Conservation (phyloP, 2,888 invertebrate genomes). For the Conus canariensis region DNA sequence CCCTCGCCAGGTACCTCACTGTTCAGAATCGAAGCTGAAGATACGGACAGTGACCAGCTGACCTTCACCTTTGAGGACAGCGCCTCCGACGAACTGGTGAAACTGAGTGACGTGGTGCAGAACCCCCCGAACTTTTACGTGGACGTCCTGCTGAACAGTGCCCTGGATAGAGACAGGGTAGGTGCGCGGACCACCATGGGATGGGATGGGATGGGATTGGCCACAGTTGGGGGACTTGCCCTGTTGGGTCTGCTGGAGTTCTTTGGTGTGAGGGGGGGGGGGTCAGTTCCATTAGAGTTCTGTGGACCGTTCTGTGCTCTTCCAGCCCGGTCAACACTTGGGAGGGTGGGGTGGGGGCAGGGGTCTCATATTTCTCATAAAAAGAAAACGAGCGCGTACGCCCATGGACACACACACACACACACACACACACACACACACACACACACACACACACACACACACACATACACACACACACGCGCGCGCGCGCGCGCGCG, state of each 20-base stretch:
- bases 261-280: neutral
- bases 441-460: too few relatives aligned
- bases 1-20: neutral
- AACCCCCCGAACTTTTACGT: neutral
- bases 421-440: too few relatives aligned
- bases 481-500: too few relatives aligned
- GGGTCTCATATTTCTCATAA: too few relatives aligned
- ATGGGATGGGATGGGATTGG: neutral
- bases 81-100: neutral
- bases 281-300: too few relatives aligned
- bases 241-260: neutral
- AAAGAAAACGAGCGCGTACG: too few relatives aligned
- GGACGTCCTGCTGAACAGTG: neutral
- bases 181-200: neutral
- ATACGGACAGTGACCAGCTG: neutral
- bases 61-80: neutral
- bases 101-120: neutral
- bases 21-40: neutral
- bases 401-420: too few relatives aligned
- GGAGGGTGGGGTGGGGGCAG: too few relatives aligned
- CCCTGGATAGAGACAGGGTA: constrained; percentile 28
- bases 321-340: too few relatives aligned
- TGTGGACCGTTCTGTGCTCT: too few relatives aligned
- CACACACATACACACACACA: too few relatives aligned
- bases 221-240: neutral